These are phyloP conservation scores for Melanargia galathea DNA, from an alignment of 2,888 invertebrate species.

Conservation along the genomic window DNA sequence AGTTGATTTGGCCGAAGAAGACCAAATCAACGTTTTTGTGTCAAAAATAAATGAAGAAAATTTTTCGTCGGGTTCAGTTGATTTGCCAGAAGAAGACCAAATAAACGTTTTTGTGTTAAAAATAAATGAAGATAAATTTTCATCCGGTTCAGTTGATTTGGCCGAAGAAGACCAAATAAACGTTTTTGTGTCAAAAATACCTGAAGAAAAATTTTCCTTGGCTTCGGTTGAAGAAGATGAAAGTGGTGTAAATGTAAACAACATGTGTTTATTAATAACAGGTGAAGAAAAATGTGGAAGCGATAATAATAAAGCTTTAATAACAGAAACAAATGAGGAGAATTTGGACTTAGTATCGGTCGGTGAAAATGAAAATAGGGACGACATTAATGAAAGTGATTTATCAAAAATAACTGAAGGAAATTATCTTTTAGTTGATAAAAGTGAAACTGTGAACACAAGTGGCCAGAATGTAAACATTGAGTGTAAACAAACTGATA, in stretches of 20 bases:
- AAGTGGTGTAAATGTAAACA: not conserved
- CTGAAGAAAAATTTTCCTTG: conserved; percentile 24
- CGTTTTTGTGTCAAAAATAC: conserved; percentile 18
- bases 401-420: conserved; percentile 21
- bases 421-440: conserved; percentile 10
- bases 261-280: not conserved
- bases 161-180: conserved; percentile 30
- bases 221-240: not conserved
- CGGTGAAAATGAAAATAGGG: conserved; percentile 25
- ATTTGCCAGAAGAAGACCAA: conserved; percentile 20
- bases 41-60: conserved; percentile 27
- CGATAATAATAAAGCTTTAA: conserved; percentile 26
- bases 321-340: conserved; percentile 24
- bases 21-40: conserved; percentile 28
- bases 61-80: not conserved
- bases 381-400: conserved; percentile 27
- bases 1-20: conserved; percentile 27
- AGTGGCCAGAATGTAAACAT: conserved; percentile 17
- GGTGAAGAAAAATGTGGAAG: conserved; percentile 25
- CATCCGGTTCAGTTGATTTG: conserved; percentile 16
- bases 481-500: conserved; percentile 20
- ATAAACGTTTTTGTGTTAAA: conserved; percentile 28
- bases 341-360: conserved; percentile 11
- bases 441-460: conserved; percentile 5
- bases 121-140: conserved; percentile 26